Base-by-base conservation (phyloP, 2,888 invertebrate genomes). In the Uloborus plumipes region DNA sequence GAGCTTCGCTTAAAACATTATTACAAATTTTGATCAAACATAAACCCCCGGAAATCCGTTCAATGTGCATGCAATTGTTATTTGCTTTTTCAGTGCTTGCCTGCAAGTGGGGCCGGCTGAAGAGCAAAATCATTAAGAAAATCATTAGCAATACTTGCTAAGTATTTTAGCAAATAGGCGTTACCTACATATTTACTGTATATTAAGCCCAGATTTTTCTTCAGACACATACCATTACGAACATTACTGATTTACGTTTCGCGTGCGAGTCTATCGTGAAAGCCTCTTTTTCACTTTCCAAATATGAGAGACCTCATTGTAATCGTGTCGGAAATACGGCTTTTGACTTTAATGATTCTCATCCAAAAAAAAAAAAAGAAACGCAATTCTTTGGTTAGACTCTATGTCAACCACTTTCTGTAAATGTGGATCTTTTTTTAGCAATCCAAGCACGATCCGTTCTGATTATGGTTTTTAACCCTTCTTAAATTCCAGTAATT, bases 191-290 rank as follows among this genome's bases (percentile, higher is more conserved):
- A 64, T 67, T 50, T 15, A 47, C 18, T n/a, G 26, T 59, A 71
- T n/a, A 18, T 31, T 18, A 50, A 65, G 22, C 55, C 50, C 15
- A 51, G 26, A n/a, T 22, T 70, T 70, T 61, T 61, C 53, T 65
- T 31, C 20, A 49, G 16, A 49, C 74, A 49, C 74, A 70, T 50
- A 39, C 22, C 51, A 62, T 16, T 66, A 59, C 22, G 65, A 16
- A 26, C 22, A 53, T 51, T 31, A 59, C 70, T 81, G 80, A 75
- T 81, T 70, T 69, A 47, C 51, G 15, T 58, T 69, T 81, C 53
- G 80, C 80, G 80, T 78, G 78, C 20, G n/a, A 15, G 15, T 26
- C 47, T 22, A n/a, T 47, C 51, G 73, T 74, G 70, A 78, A 39
- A 39, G 6, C 39, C 31, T 62, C 26, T 62, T 18, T 31, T 62